These are phyloP conservation scores for Heliconius ismenius DNA, from an alignment of 2,888 invertebrate species.

Conservation along the genomic window DNA sequence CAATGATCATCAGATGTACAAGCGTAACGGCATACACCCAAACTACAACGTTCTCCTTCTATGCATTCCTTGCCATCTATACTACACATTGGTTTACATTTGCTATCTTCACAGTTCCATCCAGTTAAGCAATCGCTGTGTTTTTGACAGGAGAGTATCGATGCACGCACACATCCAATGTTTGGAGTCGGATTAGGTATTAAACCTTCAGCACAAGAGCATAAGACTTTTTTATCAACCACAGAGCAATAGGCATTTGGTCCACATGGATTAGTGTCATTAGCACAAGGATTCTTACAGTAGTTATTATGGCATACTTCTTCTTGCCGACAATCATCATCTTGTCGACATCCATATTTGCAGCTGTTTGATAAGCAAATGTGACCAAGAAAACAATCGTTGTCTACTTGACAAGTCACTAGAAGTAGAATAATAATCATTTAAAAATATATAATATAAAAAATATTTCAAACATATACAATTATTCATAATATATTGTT, in stretches of 20 bases:
- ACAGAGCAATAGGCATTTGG: constrained; percentile 92
- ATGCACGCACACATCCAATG: constrained; percentile 92
- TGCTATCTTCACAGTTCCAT: constrained; percentile 87
- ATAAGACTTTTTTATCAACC: constrained; percentile 89
- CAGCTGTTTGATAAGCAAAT: constrained; percentile 93
- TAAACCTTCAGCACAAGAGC: constrained; percentile 89
- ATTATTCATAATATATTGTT: neutral
- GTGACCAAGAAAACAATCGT: constrained; percentile 95
- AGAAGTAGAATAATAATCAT: constrained; percentile 7
- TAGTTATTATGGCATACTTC: constrained; percentile 91
- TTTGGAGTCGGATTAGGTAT: constrained; percentile 94
- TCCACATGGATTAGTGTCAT: constrained; percentile 88
- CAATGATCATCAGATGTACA: constrained; percentile 94
- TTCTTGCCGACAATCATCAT: constrained; percentile 93
- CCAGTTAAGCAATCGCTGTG: constrained; percentile 89
- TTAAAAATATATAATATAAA: constrained; percentile 21
- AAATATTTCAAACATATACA: neutral
- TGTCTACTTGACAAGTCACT: constrained; percentile 94
- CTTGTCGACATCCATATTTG: constrained; percentile 91
- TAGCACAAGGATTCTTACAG: constrained; percentile 89
- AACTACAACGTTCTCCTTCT: constrained; percentile 89
- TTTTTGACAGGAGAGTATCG: constrained; percentile 87
- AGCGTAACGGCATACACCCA: constrained; percentile 90
- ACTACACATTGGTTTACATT: constrained; percentile 90
- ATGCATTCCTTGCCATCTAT: constrained; percentile 87